Base-by-base conservation (phyloP, 1,140 invertebrate genomes). In the Stegodyphus mimosarum region DNA sequence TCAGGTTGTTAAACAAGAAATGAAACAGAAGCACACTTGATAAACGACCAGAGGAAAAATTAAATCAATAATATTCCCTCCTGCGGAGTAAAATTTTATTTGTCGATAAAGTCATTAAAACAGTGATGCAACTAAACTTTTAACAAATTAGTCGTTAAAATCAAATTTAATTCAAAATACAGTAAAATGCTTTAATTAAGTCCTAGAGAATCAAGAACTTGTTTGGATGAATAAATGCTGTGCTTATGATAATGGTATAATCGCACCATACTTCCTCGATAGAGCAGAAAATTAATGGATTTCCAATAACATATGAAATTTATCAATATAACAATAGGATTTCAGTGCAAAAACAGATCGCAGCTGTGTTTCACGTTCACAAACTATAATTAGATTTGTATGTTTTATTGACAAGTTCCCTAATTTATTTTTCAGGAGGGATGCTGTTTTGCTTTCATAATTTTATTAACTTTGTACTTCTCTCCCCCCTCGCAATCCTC, bases 341-440 rank as follows among this genome's bases (percentile, higher is more conserved):
- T 50, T 52, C 64, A 51, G 9, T 78, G 17, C 18, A 53, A 78
- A 53, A 53, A 48, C 74, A 64, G 48, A 15, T 18, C 55, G 15
- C 33, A 66, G 74, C 60, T 69, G 51, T 17, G 48, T 76, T 64
- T 13, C 49, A 63, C 49, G 33, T 18, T 49, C 50, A 18, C 51
- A 33, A 13, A 69, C 2, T 51, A 66, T 78, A 78, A 78, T 78
- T 78, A 78, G 66, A 78, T 53, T 78, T 78, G 66, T 50, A 78
- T 78, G 53, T 78, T 78, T 78, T 78, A 78, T 78, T 78, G 76
- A 78, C 76, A 78, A 78, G 69, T 78, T 78, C 52, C 51, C 49
- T 15, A 60, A 78, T 78, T 69, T 78, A 78, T 78, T 78, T 78
- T 78, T 78, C 49, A 69, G 18, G 51, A 69, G 49, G n/a, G 10